These are phyloP conservation scores for Erannis defoliaria DNA, from an alignment of 2,888 invertebrate genomes.

Conservation along the genomic window DNA sequence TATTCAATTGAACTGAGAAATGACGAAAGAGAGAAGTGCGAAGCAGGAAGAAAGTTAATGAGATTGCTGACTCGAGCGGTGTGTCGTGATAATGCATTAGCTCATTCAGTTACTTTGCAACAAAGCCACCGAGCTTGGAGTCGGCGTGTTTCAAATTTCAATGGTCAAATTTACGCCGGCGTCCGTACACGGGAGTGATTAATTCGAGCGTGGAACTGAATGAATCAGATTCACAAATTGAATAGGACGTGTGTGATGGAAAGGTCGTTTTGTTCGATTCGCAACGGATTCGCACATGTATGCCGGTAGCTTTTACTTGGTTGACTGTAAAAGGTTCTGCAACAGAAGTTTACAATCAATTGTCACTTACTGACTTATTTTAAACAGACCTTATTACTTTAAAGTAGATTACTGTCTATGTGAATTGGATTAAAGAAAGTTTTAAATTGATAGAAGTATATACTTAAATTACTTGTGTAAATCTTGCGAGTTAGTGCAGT, in stretches of 20 bases:
- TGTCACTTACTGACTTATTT: neutral
- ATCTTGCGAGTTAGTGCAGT: slow-evolving; percentile 53
- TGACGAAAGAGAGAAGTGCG: slow-evolving; percentile 43
- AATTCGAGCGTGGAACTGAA: slow-evolving; percentile 44
- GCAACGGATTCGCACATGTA: neutral
- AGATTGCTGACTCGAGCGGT: slow-evolving; percentile 53
- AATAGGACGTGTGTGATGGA: slow-evolving; percentile 22
- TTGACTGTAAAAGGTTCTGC: neutral
- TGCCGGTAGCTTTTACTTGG: slow-evolving; percentile 4
- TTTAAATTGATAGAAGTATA: slow-evolving; percentile 24
- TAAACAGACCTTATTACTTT: neutral
- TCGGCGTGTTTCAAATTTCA: slow-evolving; percentile 49
- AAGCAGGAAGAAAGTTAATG: slow-evolving; percentile 53
- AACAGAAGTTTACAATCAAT: neutral
- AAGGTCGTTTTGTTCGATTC: slow-evolving; percentile 16
- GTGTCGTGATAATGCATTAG: slow-evolving; percentile 58
- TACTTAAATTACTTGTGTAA: slow-evolving; percentile 55
- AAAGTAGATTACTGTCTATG: neutral
- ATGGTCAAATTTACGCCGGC: slow-evolving; percentile 34
- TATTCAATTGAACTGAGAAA: slow-evolving; percentile 48
- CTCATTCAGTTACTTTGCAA: slow-evolving; percentile 48
- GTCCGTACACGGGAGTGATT: slow-evolving; percentile 48
- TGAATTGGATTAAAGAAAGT: neutral
- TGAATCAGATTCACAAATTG: slow-evolving; percentile 27
- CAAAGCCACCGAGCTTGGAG: slow-evolving; percentile 2